These are phyloP conservation scores for Syngnathus scovelli DNA, from an alignment of 2,113 vertebrate genomes.

Conservation along the genomic window DNA sequence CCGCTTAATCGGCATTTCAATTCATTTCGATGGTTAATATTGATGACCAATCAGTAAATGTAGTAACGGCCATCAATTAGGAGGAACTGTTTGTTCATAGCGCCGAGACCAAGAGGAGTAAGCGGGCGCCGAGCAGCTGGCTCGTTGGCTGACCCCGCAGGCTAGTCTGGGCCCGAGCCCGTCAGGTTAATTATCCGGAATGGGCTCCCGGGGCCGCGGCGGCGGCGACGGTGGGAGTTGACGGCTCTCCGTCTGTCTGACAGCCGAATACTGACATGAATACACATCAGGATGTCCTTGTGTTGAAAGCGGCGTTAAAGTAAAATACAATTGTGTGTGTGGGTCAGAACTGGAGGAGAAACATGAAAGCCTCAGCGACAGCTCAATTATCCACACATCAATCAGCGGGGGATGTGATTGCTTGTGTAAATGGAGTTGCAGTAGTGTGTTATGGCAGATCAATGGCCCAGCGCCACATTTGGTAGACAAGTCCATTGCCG, in stretches of 20 bases:
- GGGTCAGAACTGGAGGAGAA: slow-evolving; percentile 39
- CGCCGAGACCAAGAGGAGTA: slow-evolving; percentile 1
- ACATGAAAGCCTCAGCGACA: slow-evolving; percentile 63
- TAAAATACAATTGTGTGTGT: slow-evolving; percentile 61
- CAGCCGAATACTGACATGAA: slow-evolving; percentile 62
- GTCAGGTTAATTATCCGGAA: slow-evolving; percentile 67
- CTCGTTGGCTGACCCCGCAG: slow-evolving; percentile 42
- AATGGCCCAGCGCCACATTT: slow-evolving; percentile 59
- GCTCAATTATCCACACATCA: slow-evolving; percentile 73
- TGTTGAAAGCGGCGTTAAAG: slow-evolving; percentile 58
- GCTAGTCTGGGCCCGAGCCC: slow-evolving; percentile 60
- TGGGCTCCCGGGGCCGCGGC: slow-evolving; percentile 49
- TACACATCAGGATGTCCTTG: slow-evolving; percentile 60
- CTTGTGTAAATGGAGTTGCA: slow-evolving; percentile 57
- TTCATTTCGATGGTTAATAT: not conserved
- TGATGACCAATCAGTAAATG: not conserved
- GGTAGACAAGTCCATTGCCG: slow-evolving; percentile 43
- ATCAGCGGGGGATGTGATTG: slow-evolving; percentile 64
- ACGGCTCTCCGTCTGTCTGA: slow-evolving; percentile 45
- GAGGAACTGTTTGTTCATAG: not conserved
- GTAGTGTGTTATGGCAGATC: slow-evolving; percentile 62
- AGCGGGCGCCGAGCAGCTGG: slow-evolving; percentile 41
- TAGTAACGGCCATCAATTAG: no score
- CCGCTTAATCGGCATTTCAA: not conserved
- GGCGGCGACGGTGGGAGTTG: slow-evolving; percentile 38